Conservation (phyloP, 1,140 invertebrate genomes). For the Physella acuta region DNA sequence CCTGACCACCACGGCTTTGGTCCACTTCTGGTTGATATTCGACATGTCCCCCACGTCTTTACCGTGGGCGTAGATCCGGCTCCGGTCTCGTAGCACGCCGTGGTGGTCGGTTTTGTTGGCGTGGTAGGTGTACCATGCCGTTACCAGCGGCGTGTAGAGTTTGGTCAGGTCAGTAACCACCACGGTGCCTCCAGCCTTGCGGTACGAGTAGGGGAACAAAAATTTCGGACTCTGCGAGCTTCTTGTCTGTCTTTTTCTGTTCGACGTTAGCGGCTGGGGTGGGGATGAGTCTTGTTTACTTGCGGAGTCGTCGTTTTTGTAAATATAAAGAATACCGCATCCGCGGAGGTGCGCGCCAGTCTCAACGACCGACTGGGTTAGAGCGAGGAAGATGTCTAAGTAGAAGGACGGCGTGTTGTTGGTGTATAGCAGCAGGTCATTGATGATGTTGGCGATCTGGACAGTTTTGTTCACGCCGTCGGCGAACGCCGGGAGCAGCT, state of each 20-base stretch:
- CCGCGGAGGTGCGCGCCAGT: slow-evolving; percentile 33
- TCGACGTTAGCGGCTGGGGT: slow-evolving; percentile 1
- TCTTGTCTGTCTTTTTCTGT: slow-evolving; percentile 9
- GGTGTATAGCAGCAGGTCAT: slow-evolving; percentile 34
- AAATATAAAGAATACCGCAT: slow-evolving; percentile 38
- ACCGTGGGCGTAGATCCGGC: slow-evolving; percentile 28
- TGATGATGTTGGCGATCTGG: slow-evolving; percentile 38
- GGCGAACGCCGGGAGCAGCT: slow-evolving; percentile 31
- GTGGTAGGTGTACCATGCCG: slow-evolving; percentile 29
- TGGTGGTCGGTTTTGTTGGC: slow-evolving; percentile 17
- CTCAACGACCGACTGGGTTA: slow-evolving; percentile 37
- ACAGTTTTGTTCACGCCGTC: slow-evolving; percentile 35
- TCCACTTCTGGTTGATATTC: slow-evolving; percentile 23
- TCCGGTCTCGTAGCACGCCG: slow-evolving; percentile 23
- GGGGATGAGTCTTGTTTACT: neutral
- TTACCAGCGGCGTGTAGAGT: slow-evolving; percentile 23
- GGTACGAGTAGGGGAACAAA: slow-evolving; percentile 34
- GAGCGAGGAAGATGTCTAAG: slow-evolving; percentile 32
- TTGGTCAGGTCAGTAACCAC: slow-evolving; percentile 30
- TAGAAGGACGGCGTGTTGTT: slow-evolving; percentile 27
- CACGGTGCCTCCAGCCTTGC: slow-evolving; percentile 8
- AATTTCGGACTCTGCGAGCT: neutral
- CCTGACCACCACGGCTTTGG: slow-evolving; percentile 24
- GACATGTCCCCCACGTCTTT: slow-evolving; percentile 25
- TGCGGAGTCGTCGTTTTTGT: neutral